phyloP scores from a whole-genome alignment of 2,888 invertebrate genomes.

The Galerucella nymphaeae region DNA sequence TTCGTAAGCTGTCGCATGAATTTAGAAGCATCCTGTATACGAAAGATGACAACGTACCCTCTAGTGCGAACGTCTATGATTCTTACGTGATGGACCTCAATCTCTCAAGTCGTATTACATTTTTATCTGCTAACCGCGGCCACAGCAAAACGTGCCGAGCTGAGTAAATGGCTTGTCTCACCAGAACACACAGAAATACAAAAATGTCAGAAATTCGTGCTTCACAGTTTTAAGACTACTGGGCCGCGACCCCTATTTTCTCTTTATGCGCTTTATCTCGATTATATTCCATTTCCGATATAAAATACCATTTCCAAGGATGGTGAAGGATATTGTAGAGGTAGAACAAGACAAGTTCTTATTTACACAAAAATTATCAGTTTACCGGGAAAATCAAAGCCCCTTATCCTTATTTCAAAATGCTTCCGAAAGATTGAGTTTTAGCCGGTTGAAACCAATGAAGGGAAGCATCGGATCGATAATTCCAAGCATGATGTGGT shows the following conservation, averaged over 20 bases:
- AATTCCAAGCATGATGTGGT: not conserved
- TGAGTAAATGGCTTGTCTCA: slow-evolving; percentile 55
- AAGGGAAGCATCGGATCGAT: not conserved
- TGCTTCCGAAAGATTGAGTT: not conserved
- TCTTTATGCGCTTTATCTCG: not conserved
- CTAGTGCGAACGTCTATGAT: slow-evolving; percentile 47
- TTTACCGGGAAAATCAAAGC: not conserved
- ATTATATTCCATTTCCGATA: slow-evolving; percentile 6
- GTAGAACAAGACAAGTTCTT: not conserved
- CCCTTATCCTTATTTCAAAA: not conserved
- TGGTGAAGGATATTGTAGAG: not conserved
- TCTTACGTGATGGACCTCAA: slow-evolving; percentile 54
- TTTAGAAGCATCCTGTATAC: too few species aligned
- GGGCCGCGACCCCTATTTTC: slow-evolving; percentile 8
- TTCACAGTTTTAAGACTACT: slow-evolving; percentile 26
- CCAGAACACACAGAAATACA: slow-evolving; percentile 27
- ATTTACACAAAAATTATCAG: not conserved
- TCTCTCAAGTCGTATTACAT: slow-evolving; percentile 61
- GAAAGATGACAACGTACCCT: slow-evolving; percentile 25
- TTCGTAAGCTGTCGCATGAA: too few species aligned
- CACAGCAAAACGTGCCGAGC: slow-evolving; percentile 58
- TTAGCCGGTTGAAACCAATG: not conserved
- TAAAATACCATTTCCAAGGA: not conserved
- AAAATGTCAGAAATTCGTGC: slow-evolving; percentile 35
- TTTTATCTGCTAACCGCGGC: slow-evolving; percentile 60